phyloP scores from a whole-genome alignment of 2,797 vertebrate genomes.

The Lagodon rhomboides region DNA sequence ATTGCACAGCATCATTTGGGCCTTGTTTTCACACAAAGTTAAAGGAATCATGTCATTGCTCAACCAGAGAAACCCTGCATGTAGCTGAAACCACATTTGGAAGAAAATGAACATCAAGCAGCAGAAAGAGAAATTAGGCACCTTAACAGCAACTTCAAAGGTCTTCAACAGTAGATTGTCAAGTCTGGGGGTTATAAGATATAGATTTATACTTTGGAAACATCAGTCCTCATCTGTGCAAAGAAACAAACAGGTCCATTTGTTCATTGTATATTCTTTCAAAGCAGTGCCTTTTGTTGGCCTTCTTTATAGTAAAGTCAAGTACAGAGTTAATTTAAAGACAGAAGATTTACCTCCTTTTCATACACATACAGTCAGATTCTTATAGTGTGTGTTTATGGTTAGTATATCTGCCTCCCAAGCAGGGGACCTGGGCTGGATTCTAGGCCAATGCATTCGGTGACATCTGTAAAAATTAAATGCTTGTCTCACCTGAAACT shows the following conservation, averaged over 20 bases:
- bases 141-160: constrained; percentile 47
- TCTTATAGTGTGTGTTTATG: neutral
- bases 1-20: constrained; percentile 66
- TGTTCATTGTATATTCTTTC: neutral
- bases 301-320: neutral
- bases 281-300: constrained; percentile 8
- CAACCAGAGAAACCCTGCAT: constrained; percentile 27
- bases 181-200: constrained; percentile 41
- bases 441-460: constrained; percentile 59
- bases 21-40: constrained; percentile 45
- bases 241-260: constrained; percentile 44
- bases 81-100: constrained; percentile 32
- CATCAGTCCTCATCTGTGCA: constrained; percentile 52
- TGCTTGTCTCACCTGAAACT: neutral
- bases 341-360: constrained; percentile 20
- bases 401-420: constrained; percentile 6
- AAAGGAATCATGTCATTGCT: constrained; percentile 22
- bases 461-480: neutral
- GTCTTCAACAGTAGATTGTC: constrained; percentile 69
- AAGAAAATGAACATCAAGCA: constrained; percentile 59
- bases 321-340: constrained; percentile 39
- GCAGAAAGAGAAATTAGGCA: constrained; percentile 64
- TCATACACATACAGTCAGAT: constrained; percentile 6
- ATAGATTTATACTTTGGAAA: constrained; percentile 39
- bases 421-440: constrained; percentile 66